Percentiles rank a stretch among this genome's conserved stretches.
These are phyloP conservation scores for Drosophila colorata DNA, from an alignment of 2,888 invertebrate species.

Conservation along the genomic window DNA sequence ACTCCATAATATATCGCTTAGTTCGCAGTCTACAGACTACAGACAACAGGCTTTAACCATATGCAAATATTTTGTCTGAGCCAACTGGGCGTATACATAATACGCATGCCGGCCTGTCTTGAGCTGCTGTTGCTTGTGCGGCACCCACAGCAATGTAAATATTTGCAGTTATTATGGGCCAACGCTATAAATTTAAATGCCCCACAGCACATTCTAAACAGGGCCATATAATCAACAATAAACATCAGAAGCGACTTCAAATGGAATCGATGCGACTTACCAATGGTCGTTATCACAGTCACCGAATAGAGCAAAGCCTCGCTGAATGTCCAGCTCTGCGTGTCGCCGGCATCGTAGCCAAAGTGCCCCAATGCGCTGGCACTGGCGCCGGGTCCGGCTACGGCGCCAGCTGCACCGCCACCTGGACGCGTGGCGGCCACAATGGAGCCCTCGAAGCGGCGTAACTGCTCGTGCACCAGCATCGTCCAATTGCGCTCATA, in stretches of 20 bases:
- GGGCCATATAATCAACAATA: conserved; percentile 37
- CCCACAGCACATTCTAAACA: conserved; percentile 31
- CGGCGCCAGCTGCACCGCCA: conserved; percentile 27
- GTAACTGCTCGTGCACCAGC: conserved; percentile 91
- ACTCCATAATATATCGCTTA: conserved; percentile 18
- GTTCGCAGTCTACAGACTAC: background rate
- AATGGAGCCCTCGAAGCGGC: conserved; percentile 92
- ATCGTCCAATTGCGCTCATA: conserved; percentile 94
- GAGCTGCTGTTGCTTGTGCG: conserved; percentile 4
- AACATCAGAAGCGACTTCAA: conserved; percentile 30
- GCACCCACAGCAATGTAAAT: conserved; percentile 59
- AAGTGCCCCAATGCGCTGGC: conserved; percentile 69
- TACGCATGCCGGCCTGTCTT: conserved; percentile 35
- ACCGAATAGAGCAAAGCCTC: conserved; percentile 94
- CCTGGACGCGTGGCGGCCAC: conserved; percentile 90
- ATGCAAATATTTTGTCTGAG: conserved; percentile 66
- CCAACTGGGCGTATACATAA: conserved; percentile 65
- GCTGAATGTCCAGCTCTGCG: conserved; percentile 90
- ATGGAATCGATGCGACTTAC: conserved; percentile 86
- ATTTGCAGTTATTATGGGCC: conserved; percentile 58
- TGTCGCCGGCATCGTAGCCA: conserved; percentile 64
- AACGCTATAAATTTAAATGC: conserved; percentile 36
- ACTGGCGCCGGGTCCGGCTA: conserved; percentile 36
- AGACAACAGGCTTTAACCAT: conserved; percentile 43
- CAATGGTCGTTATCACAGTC: conserved; percentile 95